These are phyloP conservation scores for Sanderia malayensis DNA, from an alignment of 30 jellyfish, hydroid and myxozoan species.

Conservation along the genomic window DNA sequence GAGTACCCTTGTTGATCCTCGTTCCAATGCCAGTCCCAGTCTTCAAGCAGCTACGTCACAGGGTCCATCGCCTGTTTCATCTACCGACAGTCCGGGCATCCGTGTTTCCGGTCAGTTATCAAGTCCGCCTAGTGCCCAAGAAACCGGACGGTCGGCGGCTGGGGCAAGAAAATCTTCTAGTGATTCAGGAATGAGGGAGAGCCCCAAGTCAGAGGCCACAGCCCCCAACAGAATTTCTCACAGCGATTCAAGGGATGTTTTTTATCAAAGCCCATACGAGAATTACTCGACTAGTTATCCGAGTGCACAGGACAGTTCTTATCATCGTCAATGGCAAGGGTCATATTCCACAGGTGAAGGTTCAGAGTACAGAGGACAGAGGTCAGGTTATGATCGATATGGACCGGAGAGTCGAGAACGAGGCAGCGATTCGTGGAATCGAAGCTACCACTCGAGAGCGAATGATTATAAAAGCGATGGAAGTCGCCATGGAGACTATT, in stretches of 20 bases:
- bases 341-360: background rate
- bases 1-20: slow-evolving; percentile 40
- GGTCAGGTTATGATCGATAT: background rate
- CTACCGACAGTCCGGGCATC: slow-evolving; percentile 34
- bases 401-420: slow-evolving; percentile 19
- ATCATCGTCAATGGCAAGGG: slow-evolving; percentile 34
- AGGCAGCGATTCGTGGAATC: slow-evolving; percentile 18
- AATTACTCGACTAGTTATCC: slow-evolving; percentile 4
- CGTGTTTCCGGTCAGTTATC: slow-evolving; percentile 31
- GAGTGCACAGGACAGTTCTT: no score
- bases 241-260: background rate
- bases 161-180: no score
- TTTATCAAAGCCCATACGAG: slow-evolving; percentile 23
- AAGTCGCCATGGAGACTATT: background rate
- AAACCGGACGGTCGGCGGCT: slow-evolving; percentile 17
- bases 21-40: slow-evolving; percentile 46
- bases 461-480: slow-evolving; percentile 23
- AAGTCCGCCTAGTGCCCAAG: slow-evolving; percentile 38
- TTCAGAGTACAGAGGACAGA: background rate
- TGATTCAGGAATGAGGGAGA: slow-evolving; percentile 20
- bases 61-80: slow-evolving; percentile 13
- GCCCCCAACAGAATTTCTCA: no score
- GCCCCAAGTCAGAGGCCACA: background rate
- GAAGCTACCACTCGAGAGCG: background rate
- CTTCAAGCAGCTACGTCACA: slow-evolving; percentile 9